phyloP scores from a whole-genome alignment of 2,797 vertebrate species.

The Chaetophractus vellerosus region DNA sequence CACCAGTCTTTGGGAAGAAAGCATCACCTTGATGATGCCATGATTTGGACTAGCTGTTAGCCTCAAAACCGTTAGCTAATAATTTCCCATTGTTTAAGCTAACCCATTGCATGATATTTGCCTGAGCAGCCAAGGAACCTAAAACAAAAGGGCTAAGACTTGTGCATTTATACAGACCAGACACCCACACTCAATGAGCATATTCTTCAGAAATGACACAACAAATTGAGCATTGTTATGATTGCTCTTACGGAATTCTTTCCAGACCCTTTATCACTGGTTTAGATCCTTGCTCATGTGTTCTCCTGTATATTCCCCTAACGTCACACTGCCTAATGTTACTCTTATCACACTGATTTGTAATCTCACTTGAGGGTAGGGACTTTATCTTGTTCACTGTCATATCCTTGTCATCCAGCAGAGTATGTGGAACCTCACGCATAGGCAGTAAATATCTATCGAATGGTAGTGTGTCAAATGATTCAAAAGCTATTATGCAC shows the following conservation, averaged over 20 bases:
- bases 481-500: not conserved
- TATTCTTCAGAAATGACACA: not conserved
- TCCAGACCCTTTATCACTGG: not conserved
- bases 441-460: slow-evolving; percentile 25
- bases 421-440: not conserved
- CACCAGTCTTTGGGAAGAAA: too few relatives aligned
- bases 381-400: slow-evolving; percentile 12
- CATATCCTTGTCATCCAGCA: slow-evolving; percentile 4
- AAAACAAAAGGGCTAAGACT: not conserved
- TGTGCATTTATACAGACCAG: not conserved
- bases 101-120: too few relatives aligned
- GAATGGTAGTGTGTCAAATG: not conserved
- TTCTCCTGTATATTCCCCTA: not conserved
- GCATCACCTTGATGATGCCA: too few relatives aligned
- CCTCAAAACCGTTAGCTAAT: too few relatives aligned
- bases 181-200: not conserved
- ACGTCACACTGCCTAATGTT: not conserved
- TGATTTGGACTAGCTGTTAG: too few relatives aligned
- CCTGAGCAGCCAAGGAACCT: too few relatives aligned
- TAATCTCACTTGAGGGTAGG: slow-evolving; percentile 4
- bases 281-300: not conserved
- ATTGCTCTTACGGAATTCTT: not conserved
- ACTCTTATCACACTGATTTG: not conserved
- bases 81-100: too few relatives aligned
- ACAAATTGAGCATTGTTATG: not conserved